Conservation (phyloP, 2,113 vertebrate genomes). For the Trichechus manatus region DNA sequence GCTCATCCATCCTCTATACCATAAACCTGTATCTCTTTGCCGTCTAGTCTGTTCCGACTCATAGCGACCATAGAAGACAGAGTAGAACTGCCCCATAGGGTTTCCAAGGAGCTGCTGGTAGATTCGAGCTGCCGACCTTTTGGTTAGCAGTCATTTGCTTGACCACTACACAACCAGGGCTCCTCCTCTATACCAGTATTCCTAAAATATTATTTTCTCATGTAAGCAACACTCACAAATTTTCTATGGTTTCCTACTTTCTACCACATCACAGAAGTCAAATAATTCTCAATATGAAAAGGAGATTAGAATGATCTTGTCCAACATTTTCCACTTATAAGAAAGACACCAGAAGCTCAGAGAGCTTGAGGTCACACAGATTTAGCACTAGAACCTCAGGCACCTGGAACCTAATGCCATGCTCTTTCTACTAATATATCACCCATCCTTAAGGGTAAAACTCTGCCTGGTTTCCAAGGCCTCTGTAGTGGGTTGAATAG, state of each 20-base stretch:
- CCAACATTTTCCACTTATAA: neutral
- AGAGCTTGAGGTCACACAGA: neutral
- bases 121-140: too few species aligned
- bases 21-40: too few species aligned
- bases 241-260: neutral
- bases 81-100: too few species aligned
- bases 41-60: too few species aligned
- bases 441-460: neutral
- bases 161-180: too few species aligned
- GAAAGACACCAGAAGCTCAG: neutral
- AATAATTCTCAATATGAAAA: conserved; percentile 12
- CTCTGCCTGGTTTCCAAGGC: neutral
- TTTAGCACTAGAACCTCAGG: neutral
- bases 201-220: neutral
- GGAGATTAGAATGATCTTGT: neutral
- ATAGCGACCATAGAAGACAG: too few species aligned
- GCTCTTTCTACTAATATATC: neutral
- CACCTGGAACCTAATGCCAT: neutral
- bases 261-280: neutral
- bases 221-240: neutral
- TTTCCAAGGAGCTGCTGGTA: too few species aligned
- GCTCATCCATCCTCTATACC: too few species aligned
- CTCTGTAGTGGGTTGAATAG: neutral
- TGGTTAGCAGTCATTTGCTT: too few species aligned
- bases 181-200: neutral